Evolutionary conservation across 2,113 vertebrate genomes (phyloP).

Genomic region (Boulengerochromis microlepis): DNA sequence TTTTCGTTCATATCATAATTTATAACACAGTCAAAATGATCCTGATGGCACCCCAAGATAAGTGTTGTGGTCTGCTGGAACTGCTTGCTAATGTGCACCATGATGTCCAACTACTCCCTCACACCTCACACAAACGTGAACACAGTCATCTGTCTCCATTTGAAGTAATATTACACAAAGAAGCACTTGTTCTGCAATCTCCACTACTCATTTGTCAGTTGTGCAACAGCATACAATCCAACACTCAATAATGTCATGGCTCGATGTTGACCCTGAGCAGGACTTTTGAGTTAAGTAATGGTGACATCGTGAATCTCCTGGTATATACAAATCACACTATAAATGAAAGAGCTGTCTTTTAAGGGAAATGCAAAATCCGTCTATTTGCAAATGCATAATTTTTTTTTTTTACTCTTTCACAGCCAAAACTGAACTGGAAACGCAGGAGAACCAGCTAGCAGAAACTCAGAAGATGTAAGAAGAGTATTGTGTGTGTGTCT

Average conservation of each 20-base stretch:
- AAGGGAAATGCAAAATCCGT: neutral
- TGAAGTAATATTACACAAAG: constrained; percentile 43
- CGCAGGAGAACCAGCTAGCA: constrained; percentile 79
- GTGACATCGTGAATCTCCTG: constrained; percentile 35
- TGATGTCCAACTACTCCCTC: neutral
- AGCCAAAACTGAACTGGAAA: constrained; percentile 88
- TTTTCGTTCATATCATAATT: constrained; percentile 18
- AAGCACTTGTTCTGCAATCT: constrained; percentile 44
- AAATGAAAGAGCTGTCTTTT: neutral
- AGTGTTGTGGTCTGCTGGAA: constrained; percentile 4
- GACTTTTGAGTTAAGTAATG: constrained; percentile 29
- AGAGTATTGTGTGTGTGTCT: neutral
- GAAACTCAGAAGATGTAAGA: constrained; percentile 86
- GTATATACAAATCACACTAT: neutral
- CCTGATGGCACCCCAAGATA: constrained; percentile 24
- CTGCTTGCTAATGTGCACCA: constrained; percentile 17
- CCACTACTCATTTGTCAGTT: constrained; percentile 51
- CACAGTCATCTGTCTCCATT: constrained; percentile 50
- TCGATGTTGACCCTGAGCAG: constrained; percentile 38
- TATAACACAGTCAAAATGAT: neutral
- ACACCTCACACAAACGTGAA: constrained; percentile 1
- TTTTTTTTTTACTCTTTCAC: constrained; percentile 31
- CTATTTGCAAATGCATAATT: neutral
- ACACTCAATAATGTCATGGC: constrained; percentile 47
- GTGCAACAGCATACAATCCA: constrained; percentile 34